Evolutionary conservation across 2,113 vertebrate species (phyloP), one percentile per base, ranked within the genome.

Genomic region (Rostratula benghalensis): DNA sequence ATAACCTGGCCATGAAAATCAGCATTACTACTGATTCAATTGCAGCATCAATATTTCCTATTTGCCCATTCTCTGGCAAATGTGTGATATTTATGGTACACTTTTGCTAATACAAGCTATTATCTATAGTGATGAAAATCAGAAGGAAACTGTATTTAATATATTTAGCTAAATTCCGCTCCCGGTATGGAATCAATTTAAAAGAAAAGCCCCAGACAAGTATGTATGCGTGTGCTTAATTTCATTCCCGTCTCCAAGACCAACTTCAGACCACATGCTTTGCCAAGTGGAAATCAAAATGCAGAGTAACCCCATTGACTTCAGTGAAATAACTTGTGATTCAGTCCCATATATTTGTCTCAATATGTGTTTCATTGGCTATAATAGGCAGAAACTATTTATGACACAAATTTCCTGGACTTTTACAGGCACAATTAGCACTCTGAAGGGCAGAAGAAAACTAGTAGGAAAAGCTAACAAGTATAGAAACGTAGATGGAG

Each of bases 341-440:
- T 92, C 83, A 64, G 68, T 71, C 83, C 85, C 82, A 90, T 92
- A 86, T 94, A 97, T 93, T 97, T 95, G 92, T 89, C 90, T 96
- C 90, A 94, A 63, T 92, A 83, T 81, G 93, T 83, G 65, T 96
- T 97, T 93, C 94, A 96, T 90, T 96, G 95, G 90, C 73, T 91
- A 87, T 96, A 96, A 97, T 73, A 96, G 90, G 83, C 94, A 96
- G 83, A 92, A 96, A 96, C 65, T 96, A 91, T 97, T 95, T 81
- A 93, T 95, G 90, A 94, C 91, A 95, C 90, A 92, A 94, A 82
- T 83, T 94, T 95, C 95, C 85, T 97, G 71, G 89, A 75, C 78
- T 96, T 89, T 96, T 93, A 94, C 88, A 94, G 76, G 59, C 91
- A 77, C 88, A 96, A 93, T 93, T 97, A 83, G 87, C 77, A 54